These are phyloP conservation scores for Chymomyza amoena DNA, from an alignment of 2,888 invertebrate genomes.

Conservation along the genomic window DNA sequence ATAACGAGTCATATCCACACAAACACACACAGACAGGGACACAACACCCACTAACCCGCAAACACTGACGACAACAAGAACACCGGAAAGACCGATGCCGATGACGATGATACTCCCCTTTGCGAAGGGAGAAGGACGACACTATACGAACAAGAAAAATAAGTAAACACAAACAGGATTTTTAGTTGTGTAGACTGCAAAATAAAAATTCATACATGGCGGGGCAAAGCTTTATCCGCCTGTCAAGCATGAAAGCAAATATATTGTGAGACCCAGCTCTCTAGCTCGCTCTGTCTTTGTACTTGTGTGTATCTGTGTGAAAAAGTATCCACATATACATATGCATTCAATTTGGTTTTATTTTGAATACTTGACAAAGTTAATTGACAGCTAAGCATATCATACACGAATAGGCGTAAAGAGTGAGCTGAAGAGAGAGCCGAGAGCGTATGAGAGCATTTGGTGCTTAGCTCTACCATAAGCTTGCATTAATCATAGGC, in stretches of 20 bases:
- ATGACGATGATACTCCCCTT: too few relatives aligned
- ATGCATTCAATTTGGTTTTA: slow-evolving; percentile 14
- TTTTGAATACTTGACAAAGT: slow-evolving; percentile 35
- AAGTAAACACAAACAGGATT: slow-evolving; percentile 26
- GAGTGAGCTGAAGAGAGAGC: background rate
- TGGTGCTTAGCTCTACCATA: slow-evolving; percentile 4
- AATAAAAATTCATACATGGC: slow-evolving; percentile 28
- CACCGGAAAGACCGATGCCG: background rate
- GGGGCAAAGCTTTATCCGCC: slow-evolving; percentile 4
- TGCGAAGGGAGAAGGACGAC: too few relatives aligned
- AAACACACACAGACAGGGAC: background rate
- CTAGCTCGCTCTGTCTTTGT: background rate
- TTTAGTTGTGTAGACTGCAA: slow-evolving; percentile 15
- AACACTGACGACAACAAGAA: background rate
- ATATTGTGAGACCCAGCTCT: background rate
- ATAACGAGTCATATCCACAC: slow-evolving; percentile 11
- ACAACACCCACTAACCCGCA: too few relatives aligned
- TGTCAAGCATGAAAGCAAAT: background rate
- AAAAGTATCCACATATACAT: too few relatives aligned
- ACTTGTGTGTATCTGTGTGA: background rate
- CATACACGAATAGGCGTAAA: slow-evolving; percentile 22
- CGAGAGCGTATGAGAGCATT: slow-evolving; percentile 17
- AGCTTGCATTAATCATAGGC: slow-evolving; percentile 62
- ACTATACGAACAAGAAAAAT: background rate
- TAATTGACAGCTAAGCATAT: slow-evolving; percentile 37